Evolutionary conservation across 64 coral and sea anemone species (phyloP).

Genomic region (Montipora foliosa): DNA sequence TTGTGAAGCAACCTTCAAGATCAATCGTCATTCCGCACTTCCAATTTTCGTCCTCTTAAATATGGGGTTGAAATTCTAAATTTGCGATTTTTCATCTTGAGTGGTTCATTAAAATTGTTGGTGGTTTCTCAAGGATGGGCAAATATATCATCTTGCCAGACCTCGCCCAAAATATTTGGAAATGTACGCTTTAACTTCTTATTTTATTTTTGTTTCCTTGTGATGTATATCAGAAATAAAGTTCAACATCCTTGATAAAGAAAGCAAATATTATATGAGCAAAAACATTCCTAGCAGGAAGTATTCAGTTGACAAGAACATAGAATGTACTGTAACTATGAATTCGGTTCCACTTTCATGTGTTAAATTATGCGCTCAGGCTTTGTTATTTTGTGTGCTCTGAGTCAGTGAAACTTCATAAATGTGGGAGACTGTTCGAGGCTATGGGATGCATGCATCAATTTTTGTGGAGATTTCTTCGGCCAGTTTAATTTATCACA

Average conservation of each 20-base stretch:
- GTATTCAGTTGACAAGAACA: no score
- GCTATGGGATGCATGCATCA: no score
- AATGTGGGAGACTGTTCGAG: not conserved
- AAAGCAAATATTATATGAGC: not conserved
- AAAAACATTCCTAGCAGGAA: not conserved
- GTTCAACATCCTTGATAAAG: not conserved
- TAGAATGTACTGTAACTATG: not conserved
- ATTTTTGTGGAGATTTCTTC: no score
- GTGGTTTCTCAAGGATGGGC: conserved; percentile 1
- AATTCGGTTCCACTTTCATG: not conserved
- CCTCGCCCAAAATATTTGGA: not conserved
- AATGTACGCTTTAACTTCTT: not conserved
- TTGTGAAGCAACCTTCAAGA: not conserved
- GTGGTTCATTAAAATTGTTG: conserved; percentile 16
- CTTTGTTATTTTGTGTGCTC: not conserved
- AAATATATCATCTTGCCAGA: conserved; percentile 9
- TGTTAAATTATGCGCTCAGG: not conserved
- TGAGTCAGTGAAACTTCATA: not conserved
- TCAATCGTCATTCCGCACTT: not conserved
- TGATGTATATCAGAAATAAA: not conserved
- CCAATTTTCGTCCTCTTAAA: conserved; percentile 10
- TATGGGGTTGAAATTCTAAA: conserved; percentile 1
- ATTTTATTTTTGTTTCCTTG: conserved; percentile 1
- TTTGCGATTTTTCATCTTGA: conserved; percentile 10
- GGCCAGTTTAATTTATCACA: no score